Evolutionary conservation across 2,888 invertebrate genomes (phyloP).

Genomic region (Trimorus sp.): DNA sequence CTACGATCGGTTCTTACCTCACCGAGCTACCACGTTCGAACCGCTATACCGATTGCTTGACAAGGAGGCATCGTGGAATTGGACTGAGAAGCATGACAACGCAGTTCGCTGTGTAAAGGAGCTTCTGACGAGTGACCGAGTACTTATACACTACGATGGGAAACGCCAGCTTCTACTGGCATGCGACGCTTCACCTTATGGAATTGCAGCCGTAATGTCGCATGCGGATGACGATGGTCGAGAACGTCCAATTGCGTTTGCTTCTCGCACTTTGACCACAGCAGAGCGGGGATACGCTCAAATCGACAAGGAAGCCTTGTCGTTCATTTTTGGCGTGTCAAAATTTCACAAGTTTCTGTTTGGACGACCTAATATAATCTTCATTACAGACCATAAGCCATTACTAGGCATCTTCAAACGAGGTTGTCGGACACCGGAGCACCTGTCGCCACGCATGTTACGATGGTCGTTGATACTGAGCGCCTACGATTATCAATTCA

Average conservation of each 20-base stretch:
- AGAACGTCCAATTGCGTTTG: constrained; percentile 12
- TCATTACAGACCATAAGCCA: constrained; percentile 23
- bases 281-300: constrained; percentile 18
- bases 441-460: constrained; percentile 22
- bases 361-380: constrained; percentile 3
- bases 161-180: constrained; percentile 6
- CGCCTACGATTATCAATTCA: constrained; percentile 13
- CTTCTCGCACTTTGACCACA: constrained; percentile 7
- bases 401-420: constrained; percentile 15
- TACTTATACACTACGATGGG: constrained; percentile 64
- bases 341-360: constrained; percentile 22
- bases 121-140: constrained; percentile 34
- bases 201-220: constrained; percentile 9
- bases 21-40: constrained; percentile 4
- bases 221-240: neutral
- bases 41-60: constrained; percentile 9
- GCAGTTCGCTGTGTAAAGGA: constrained; percentile 69
- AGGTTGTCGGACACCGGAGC: constrained; percentile 7
- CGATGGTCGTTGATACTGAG: constrained; percentile 17
- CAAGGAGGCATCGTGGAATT: neutral
- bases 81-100: constrained; percentile 53
- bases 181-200: constrained; percentile 19
- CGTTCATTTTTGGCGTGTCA: constrained; percentile 11
- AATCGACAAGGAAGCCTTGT: constrained; percentile 25
- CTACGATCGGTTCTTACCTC: constrained; percentile 7